Conservation (phyloP, 2,797 vertebrate genomes). For the Spatula versicolor region DNA sequence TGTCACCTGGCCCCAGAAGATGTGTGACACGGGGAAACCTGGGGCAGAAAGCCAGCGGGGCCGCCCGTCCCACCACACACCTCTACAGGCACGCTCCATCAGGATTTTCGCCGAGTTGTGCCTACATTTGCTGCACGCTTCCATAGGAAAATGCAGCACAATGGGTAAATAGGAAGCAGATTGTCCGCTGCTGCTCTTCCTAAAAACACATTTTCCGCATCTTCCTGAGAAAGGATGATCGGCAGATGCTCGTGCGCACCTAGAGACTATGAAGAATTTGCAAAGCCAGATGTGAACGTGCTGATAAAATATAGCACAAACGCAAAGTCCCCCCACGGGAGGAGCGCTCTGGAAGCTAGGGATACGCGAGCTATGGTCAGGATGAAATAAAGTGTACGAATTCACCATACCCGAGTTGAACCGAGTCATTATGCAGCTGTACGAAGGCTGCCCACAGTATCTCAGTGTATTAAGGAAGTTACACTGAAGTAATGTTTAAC, state of each 20-base stretch:
- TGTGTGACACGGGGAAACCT: not conserved
- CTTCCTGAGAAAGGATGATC: not conserved
- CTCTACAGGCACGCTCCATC: not conserved
- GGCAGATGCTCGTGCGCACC: conserved; percentile 16
- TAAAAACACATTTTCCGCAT: not conserved
- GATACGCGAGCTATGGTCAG: not conserved
- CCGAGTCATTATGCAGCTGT: not conserved
- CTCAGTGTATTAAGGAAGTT: not conserved
- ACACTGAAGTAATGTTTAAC: not conserved
- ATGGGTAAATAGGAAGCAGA: conserved; percentile 12
- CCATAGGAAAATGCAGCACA: not conserved
- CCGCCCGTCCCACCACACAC: not conserved
- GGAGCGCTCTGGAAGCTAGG: not conserved
- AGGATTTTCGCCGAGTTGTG: not conserved
- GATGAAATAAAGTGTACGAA: not conserved
- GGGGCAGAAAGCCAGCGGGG: too few relatives aligned
- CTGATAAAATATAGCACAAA: conserved; percentile 37
- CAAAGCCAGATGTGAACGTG: conserved; percentile 35
- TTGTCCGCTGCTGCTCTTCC: not conserved
- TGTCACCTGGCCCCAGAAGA: not conserved
- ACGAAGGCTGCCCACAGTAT: not conserved
- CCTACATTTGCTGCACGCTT: not conserved
- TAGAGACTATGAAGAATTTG: conserved; percentile 44
- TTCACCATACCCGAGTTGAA: not conserved
- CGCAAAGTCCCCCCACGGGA: not conserved